Conservation (phyloP, 1,140 invertebrate genomes). For the Idris sp. region DNA sequence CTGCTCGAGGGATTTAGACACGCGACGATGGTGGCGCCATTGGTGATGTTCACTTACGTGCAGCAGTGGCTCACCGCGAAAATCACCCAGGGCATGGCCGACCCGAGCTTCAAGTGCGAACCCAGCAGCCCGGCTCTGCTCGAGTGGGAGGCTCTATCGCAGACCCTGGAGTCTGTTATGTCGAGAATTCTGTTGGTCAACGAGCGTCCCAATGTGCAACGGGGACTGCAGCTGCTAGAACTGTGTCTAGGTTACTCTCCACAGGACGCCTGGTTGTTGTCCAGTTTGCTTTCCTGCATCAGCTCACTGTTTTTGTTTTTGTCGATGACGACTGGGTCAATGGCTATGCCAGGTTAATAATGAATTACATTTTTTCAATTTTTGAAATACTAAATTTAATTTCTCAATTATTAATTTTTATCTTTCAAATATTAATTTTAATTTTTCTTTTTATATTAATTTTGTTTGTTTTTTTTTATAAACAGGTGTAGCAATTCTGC, state of each 20-base stretch:
- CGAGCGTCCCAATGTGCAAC: slow-evolving; percentile 82
- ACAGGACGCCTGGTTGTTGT: slow-evolving; percentile 86
- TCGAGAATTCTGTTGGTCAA: slow-evolving; percentile 84
- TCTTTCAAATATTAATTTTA: too few species aligned
- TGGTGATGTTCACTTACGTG: slow-evolving; percentile 89
- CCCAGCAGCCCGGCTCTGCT: slow-evolving; percentile 83
- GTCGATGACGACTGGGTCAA: slow-evolving; percentile 89
- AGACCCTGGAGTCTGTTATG: slow-evolving; percentile 88
- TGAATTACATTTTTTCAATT: slow-evolving; percentile 4
- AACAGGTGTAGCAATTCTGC: slow-evolving; percentile 82
- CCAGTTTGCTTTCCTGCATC: slow-evolving; percentile 90
- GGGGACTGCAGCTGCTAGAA: slow-evolving; percentile 85
- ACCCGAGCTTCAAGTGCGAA: slow-evolving; percentile 73
- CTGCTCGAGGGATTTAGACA: slow-evolving; percentile 88
- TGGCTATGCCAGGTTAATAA: slow-evolving; percentile 80
- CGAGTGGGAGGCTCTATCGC: slow-evolving; percentile 91
- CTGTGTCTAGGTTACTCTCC: slow-evolving; percentile 87
- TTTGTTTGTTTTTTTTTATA: background rate
- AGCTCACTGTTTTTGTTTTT: slow-evolving; percentile 94
- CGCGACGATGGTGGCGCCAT: slow-evolving; percentile 87
- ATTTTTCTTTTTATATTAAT: background rate
- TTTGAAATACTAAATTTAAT: too few species aligned
- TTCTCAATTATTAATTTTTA: too few species aligned
- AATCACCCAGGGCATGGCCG: slow-evolving; percentile 78
- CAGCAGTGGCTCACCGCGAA: slow-evolving; percentile 88